phyloP scores from a whole-genome alignment of 2,797 vertebrate genomes.

The Scolopax rusticola region DNA sequence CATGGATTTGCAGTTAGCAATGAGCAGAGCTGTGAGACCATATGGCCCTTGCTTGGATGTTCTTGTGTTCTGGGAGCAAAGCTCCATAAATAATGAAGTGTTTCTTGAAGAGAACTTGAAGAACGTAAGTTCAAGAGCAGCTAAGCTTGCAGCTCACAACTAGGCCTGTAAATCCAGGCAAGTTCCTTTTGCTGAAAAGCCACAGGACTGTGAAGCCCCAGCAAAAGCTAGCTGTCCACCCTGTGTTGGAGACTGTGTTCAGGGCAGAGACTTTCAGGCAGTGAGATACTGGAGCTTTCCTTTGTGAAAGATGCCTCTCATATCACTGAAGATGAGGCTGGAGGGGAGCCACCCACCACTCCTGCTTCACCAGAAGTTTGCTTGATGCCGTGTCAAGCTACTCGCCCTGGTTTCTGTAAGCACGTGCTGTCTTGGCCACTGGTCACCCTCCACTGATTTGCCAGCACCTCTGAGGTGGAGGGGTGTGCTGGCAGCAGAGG shows the following conservation, averaged over 20 bases:
- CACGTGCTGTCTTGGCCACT: accelerated
- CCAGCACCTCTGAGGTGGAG: neutral
- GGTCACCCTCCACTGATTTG: neutral
- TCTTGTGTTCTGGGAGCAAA: neutral
- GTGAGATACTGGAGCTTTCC: neutral
- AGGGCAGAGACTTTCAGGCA: neutral
- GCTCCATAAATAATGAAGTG: neutral
- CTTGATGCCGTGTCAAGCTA: neutral
- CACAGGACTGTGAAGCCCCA: neutral
- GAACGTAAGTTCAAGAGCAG: neutral
- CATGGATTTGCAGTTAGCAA: neutral
- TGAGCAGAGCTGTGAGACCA: neutral
- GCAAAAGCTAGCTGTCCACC: neutral
- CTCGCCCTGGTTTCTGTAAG: neutral
- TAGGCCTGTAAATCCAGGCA: neutral
- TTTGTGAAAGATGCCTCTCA: neutral
- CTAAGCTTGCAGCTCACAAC: neutral
- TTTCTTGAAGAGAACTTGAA: neutral
- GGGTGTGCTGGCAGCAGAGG: neutral
- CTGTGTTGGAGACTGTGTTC: neutral
- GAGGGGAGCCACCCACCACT: neutral
- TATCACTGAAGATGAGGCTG: neutral
- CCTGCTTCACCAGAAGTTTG: neutral
- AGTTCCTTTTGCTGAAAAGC: neutral
- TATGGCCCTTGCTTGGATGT: neutral